phyloP scores from a whole-genome alignment of 1,140 invertebrate species.

The Venustaconcha ellipsiformis region DNA sequence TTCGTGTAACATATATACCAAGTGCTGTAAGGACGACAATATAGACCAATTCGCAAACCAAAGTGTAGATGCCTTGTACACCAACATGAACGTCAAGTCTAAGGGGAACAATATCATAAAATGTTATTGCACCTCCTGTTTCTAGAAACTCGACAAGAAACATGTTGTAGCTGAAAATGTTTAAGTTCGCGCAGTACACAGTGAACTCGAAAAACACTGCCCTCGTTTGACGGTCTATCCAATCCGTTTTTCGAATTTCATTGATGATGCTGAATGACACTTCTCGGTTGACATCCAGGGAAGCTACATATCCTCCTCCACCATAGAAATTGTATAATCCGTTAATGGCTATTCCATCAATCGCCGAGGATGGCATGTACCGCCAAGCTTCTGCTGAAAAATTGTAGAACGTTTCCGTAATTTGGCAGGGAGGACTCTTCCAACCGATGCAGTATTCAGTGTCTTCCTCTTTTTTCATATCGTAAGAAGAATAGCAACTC shows the following conservation, averaged over 20 bases:
- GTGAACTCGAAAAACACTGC: constrained; percentile 73
- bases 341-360: constrained; percentile 46
- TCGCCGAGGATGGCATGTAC: constrained; percentile 38
- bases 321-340: constrained; percentile 47
- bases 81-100: constrained; percentile 53
- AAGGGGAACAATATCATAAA: constrained; percentile 55
- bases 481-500: constrained; percentile 29
- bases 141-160: constrained; percentile 69
- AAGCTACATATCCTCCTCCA: constrained; percentile 52
- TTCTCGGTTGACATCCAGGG: constrained; percentile 48
- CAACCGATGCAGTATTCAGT: constrained; percentile 46
- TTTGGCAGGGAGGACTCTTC: constrained; percentile 32
- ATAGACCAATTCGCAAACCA: constrained; percentile 53
- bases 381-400: constrained; percentile 49
- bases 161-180: constrained; percentile 50
- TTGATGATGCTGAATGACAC: constrained; percentile 50
- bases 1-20: constrained; percentile 32
- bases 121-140: constrained; percentile 64
- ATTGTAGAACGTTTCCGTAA: constrained; percentile 21
- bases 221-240: constrained; percentile 72
- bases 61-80: constrained; percentile 41
- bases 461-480: constrained; percentile 34
- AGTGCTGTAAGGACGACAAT: constrained; percentile 46
- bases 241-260: constrained; percentile 61
- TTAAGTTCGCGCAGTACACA: constrained; percentile 70